Conservation (phyloP, 2,888 invertebrate species). For the Euclidia mi region DNA sequence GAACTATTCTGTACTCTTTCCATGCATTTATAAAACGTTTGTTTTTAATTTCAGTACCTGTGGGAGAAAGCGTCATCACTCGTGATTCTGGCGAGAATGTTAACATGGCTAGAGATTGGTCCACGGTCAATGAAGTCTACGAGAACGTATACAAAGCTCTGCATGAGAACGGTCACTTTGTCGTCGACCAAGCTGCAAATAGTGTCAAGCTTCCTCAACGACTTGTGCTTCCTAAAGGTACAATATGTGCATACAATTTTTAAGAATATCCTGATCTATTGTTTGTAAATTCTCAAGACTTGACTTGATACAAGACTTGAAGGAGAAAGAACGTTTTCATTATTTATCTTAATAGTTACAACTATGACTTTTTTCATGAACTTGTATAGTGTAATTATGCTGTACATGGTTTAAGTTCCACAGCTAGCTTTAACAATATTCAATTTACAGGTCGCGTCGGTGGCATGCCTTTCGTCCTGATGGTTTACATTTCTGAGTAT, state of each 20-base stretch:
- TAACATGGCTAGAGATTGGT: conserved; percentile 89
- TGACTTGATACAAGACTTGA: too few relatives aligned
- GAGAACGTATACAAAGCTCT: conserved; percentile 84
- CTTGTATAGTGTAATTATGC: too few relatives aligned
- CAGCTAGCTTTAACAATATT: too few relatives aligned
- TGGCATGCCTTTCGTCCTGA: conserved; percentile 91
- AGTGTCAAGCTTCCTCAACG: conserved; percentile 91
- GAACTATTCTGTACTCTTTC: too few relatives aligned
- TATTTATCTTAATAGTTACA: too few relatives aligned
- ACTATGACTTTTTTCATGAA: too few relatives aligned
- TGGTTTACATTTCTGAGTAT: conserved; percentile 90
- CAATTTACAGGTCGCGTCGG: conserved; percentile 71
- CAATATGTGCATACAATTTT: too few relatives aligned
- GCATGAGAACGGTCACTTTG: conserved; percentile 81
- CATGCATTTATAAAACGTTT: too few relatives aligned
- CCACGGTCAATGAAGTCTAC: conserved; percentile 77
- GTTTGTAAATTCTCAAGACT: too few relatives aligned
- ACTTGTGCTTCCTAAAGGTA: conserved; percentile 92
- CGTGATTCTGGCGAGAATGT: conserved; percentile 90
- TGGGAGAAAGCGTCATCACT: conserved; percentile 85
- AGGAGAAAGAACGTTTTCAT: too few relatives aligned
- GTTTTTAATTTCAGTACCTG: conserved; percentile 64
- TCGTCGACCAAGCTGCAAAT: conserved; percentile 82
- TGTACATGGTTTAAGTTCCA: too few relatives aligned
- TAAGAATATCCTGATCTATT: too few relatives aligned